Evolutionary conservation across 2,797 vertebrate genomes (phyloP).

Genomic region (Acanthurus lineatus): DNA sequence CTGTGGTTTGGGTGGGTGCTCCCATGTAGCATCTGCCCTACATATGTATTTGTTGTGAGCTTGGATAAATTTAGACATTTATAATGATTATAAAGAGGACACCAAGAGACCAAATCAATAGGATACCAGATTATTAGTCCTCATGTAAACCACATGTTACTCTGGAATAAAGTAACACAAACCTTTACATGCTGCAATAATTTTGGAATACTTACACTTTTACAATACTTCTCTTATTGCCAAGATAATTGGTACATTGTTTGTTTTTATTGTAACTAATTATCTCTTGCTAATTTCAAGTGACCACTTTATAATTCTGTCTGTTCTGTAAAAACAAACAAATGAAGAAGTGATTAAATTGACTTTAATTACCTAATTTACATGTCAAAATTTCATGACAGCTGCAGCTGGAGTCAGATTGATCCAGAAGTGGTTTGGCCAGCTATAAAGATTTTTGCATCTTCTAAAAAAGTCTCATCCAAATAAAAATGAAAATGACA

Average conservation of each 20-base stretch:
- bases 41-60: background rate
- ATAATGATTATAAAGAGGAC: background rate
- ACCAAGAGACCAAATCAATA: background rate
- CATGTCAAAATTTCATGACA: background rate
- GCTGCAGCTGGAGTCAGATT: conserved; percentile 14
- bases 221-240: background rate
- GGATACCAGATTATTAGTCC: background rate
- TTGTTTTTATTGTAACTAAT: conserved; percentile 15
- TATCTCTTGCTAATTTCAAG: conserved; percentile 18
- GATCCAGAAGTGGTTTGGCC: conserved; percentile 15
- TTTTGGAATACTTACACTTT: too few species aligned
- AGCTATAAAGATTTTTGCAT: conserved; percentile 15
- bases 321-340: conserved; percentile 8
- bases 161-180: too few species aligned
- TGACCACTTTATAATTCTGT: conserved; percentile 12
- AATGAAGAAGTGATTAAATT: background rate
- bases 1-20: background rate
- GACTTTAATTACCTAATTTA: conserved; percentile 20
- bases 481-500: background rate
- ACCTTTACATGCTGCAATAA: too few species aligned
- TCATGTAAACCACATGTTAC: background rate
- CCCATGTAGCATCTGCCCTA: background rate
- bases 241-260: conserved; percentile 17
- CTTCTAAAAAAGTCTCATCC: too few species aligned
- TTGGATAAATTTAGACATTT: background rate